Percentiles rank a stretch among this genome's conserved stretches.
phyloP scores from a whole-genome alignment of 2,113 vertebrate species.

The Perca schrenkii region DNA sequence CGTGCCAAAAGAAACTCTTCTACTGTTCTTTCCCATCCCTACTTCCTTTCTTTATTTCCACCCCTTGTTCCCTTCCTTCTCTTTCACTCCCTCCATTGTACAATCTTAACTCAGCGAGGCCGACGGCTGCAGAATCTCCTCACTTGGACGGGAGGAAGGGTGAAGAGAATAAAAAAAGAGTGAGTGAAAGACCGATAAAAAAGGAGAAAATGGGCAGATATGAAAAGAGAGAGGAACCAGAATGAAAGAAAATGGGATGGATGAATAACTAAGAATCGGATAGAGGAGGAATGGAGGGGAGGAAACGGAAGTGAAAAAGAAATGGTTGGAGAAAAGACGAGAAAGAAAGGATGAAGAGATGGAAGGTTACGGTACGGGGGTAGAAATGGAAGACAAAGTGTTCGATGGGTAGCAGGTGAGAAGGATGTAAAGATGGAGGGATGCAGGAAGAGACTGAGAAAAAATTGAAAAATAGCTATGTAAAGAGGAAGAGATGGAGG shows the following conservation, averaged over 20 bases:
- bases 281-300: background rate
- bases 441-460: background rate
- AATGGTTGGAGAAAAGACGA: background rate
- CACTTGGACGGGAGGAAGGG: background rate
- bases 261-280: background rate
- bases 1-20: slow-evolving; percentile 1
- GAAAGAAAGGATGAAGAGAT: too few relatives aligned
- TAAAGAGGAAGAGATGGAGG: background rate
- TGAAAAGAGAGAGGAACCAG: background rate
- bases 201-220: background rate
- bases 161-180: background rate
- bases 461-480: background rate
- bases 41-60: background rate
- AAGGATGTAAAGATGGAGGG: background rate
- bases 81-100: slow-evolving; percentile 8
- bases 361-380: too few relatives aligned
- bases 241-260: background rate
- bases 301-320: background rate
- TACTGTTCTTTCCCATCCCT: background rate
- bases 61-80: background rate
- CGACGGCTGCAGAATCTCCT: slow-evolving; percentile 21
- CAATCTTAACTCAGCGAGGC: background rate
- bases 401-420: background rate
- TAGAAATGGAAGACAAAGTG: background rate
- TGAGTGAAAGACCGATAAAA: background rate